These are phyloP conservation scores for Lates japonicus DNA, from an alignment of 2,797 vertebrate genomes.

Conservation along the genomic window DNA sequence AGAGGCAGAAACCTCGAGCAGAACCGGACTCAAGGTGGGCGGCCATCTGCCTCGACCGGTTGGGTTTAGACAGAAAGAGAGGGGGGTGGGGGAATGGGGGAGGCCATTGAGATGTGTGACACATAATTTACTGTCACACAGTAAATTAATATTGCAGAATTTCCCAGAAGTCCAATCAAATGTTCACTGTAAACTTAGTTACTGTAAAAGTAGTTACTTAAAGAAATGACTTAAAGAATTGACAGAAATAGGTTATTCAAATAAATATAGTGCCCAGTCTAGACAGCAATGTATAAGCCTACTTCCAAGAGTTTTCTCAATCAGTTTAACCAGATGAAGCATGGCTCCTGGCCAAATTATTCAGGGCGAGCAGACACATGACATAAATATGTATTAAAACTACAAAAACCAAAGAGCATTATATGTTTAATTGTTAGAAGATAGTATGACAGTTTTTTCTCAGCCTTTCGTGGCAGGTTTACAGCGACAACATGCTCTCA, in stretches of 20 bases:
- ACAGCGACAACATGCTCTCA: slow-evolving; percentile 59
- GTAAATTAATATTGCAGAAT: background rate
- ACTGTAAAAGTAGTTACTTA: no score
- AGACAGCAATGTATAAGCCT: background rate
- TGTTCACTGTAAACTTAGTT: background rate
- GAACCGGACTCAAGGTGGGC: no score
- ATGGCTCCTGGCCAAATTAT: background rate
- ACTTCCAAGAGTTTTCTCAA: background rate
- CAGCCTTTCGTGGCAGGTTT: slow-evolving; percentile 7
- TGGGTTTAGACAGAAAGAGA: no score
- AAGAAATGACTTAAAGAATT: background rate
- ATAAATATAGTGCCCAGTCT: background rate
- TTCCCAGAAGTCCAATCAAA: background rate
- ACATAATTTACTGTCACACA: background rate
- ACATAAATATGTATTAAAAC: background rate
- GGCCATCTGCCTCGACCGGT: no score
- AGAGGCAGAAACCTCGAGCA: no score
- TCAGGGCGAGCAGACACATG: background rate
- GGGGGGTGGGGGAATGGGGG: no score
- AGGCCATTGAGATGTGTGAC: background rate
- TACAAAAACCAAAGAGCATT: no score
- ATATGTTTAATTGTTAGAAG: background rate
- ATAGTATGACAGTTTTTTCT: slow-evolving; percentile 12
- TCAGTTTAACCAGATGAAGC: background rate
- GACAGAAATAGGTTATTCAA: background rate